Evolutionary conservation across 2,888 invertebrate genomes (phyloP).

Genomic region (Mythimna impura): DNA sequence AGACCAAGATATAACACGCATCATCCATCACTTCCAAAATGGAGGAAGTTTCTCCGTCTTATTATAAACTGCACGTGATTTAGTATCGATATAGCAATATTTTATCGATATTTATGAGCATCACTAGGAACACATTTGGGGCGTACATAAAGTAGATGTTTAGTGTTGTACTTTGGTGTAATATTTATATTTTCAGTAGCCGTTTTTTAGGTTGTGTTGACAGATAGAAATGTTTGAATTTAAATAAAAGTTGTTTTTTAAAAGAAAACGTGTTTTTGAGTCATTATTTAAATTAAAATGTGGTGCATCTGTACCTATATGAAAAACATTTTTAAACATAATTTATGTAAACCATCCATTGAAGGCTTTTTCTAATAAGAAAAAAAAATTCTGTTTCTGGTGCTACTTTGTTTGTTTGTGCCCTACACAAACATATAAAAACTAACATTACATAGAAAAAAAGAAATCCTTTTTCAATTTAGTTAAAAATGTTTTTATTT

Average conservation of each 20-base stretch:
- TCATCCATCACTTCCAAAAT: constrained; percentile 62
- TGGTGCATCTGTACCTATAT: neutral
- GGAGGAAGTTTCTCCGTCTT: constrained; percentile 59
- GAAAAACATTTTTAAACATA: neutral
- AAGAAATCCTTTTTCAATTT: too few relatives aligned
- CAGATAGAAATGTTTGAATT: constrained; percentile 38
- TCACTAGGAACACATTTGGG: constrained; percentile 64
- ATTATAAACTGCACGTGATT: constrained; percentile 66
- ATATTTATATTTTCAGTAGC: constrained; percentile 51
- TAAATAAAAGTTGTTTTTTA: constrained; percentile 19
- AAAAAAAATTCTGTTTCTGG: neutral
- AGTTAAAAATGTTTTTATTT: too few relatives aligned
- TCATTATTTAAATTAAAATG: constrained; percentile 10
- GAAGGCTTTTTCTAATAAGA: neutral
- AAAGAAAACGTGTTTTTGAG: neutral
- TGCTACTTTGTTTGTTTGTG: too few relatives aligned
- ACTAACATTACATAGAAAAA: too few relatives aligned
- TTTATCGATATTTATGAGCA: constrained; percentile 69
- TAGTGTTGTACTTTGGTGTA: constrained; percentile 47
- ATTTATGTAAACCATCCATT: too few relatives aligned
- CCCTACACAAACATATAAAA: too few relatives aligned
- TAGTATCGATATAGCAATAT: constrained; percentile 66
- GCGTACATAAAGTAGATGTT: constrained; percentile 54
- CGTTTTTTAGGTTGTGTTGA: constrained; percentile 46
- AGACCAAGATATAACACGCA: constrained; percentile 51